Evolutionary conservation across 2,797 vertebrate genomes (phyloP).

Genomic region (Leuciscus waleckii): DNA sequence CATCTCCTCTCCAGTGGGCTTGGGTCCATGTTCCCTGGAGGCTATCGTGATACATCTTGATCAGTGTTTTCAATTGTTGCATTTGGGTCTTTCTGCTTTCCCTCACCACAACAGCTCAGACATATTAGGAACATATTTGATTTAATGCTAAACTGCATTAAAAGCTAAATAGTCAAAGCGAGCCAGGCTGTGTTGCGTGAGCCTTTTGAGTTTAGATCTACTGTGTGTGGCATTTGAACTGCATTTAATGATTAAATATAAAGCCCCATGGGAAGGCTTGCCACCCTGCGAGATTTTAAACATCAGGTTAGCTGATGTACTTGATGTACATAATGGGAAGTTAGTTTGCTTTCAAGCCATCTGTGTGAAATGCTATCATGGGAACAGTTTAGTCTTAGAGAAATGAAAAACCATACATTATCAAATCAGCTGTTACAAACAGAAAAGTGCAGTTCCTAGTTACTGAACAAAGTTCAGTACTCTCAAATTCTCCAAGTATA

Average conservation of each 20-base stretch:
- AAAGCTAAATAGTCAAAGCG: conserved; percentile 58
- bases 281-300: conserved; percentile 28
- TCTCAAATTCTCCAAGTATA: neutral
- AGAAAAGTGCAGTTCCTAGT: conserved; percentile 27
- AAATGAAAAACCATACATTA: conserved; percentile 36
- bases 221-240: conserved; percentile 62
- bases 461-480: conserved; percentile 20
- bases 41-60: conserved; percentile 51
- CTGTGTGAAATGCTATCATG: conserved; percentile 12
- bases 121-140: conserved; percentile 70
- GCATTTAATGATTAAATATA: conserved; percentile 56
- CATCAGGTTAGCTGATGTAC: conserved; percentile 45
- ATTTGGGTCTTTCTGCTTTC: conserved; percentile 47
- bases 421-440: conserved; percentile 27
- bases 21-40: conserved; percentile 39
- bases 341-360: conserved; percentile 14
- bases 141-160: conserved; percentile 63
- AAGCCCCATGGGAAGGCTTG: conserved; percentile 32
- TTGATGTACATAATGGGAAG: conserved; percentile 11
- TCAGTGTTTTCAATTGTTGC: conserved; percentile 50
- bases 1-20: conserved; percentile 29
- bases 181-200: conserved; percentile 57
- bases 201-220: conserved; percentile 57
- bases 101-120: conserved; percentile 60
- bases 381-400: conserved; percentile 22